These are phyloP conservation scores for Phoxinus dragarum DNA, from an alignment of 2,797 vertebrate genomes.

Conservation along the genomic window DNA sequence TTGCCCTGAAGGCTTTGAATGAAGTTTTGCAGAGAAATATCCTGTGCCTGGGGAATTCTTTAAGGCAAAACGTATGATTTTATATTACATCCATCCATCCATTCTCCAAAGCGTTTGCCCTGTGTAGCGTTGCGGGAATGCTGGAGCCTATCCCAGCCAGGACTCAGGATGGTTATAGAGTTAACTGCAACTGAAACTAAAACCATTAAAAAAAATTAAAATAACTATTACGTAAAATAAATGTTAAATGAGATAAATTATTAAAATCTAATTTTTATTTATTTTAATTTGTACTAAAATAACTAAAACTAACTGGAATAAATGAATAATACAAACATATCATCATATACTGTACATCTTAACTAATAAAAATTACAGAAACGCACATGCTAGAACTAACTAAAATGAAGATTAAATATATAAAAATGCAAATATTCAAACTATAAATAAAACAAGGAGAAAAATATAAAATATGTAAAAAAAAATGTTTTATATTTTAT, in stretches of 20 bases:
- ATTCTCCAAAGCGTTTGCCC: not conserved
- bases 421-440: not conserved
- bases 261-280: too few relatives aligned
- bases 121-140: not conserved
- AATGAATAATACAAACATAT: not conserved
- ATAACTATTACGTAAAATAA: too few relatives aligned
- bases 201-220: too few relatives aligned
- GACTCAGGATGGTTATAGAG: too few relatives aligned
- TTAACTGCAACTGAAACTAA: too few relatives aligned
- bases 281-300: too few relatives aligned
- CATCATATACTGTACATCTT: too few relatives aligned
- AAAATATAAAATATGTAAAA: too few relatives aligned
- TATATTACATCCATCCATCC: slow-evolving; percentile 1
- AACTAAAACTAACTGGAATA: too few relatives aligned
- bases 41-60: not conserved
- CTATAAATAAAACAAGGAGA: not conserved
- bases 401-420: too few relatives aligned
- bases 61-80: not conserved
- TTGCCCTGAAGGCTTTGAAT: not conserved
- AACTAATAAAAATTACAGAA: not conserved
- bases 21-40: not conserved
- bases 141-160: not conserved
- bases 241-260: too few relatives aligned
- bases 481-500: not conserved
- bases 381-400: not conserved